Evolutionary conservation across 2,797 vertebrate species (phyloP).

Genomic region (Siniperca obscura): DNA sequence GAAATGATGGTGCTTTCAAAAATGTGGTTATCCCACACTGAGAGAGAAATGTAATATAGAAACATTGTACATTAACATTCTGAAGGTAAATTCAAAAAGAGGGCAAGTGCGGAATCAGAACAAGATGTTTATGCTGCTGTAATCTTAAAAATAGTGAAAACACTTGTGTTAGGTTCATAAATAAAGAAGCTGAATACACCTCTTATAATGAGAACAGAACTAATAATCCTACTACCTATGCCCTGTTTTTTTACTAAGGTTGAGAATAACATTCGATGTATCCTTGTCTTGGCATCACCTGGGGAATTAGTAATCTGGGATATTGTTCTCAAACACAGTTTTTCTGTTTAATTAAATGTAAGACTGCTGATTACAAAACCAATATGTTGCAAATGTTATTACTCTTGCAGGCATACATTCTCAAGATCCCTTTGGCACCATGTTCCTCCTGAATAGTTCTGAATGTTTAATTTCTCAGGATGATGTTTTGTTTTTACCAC

Average conservation of each 20-base stretch:
- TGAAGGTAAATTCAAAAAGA: slow-evolving; percentile 12
- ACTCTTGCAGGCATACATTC: slow-evolving; percentile 54
- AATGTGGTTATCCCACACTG: neutral
- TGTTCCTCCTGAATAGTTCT: slow-evolving; percentile 32
- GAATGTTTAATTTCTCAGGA: slow-evolving; percentile 24
- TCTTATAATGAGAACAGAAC: slow-evolving; percentile 19
- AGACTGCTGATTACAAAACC: slow-evolving; percentile 59
- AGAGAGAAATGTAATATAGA: slow-evolving; percentile 20
- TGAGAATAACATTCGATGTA: slow-evolving; percentile 52
- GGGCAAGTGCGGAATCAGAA: slow-evolving; percentile 37
- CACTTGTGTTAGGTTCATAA: slow-evolving; percentile 42
- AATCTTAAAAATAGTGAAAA: slow-evolving; percentile 42
- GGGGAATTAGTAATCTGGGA: slow-evolving; percentile 61
- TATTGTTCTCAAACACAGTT: slow-evolving; percentile 49
- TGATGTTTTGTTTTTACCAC: slow-evolving; percentile 31
- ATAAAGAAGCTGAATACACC: slow-evolving; percentile 37
- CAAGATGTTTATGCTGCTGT: slow-evolving; percentile 24
- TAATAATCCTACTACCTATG: neutral
- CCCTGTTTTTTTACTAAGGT: slow-evolving; percentile 19
- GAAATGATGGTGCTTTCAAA: no score
- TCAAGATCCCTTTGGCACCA: slow-evolving; percentile 30
- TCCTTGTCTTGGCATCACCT: slow-evolving; percentile 53
- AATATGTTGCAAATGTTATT: slow-evolving; percentile 64
- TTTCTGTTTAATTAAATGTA: slow-evolving; percentile 67
- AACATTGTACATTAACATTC: slow-evolving; percentile 30